These are phyloP conservation scores for Zonotrichia albicollis DNA, from an alignment of 2,797 vertebrate genomes.

Conservation along the genomic window DNA sequence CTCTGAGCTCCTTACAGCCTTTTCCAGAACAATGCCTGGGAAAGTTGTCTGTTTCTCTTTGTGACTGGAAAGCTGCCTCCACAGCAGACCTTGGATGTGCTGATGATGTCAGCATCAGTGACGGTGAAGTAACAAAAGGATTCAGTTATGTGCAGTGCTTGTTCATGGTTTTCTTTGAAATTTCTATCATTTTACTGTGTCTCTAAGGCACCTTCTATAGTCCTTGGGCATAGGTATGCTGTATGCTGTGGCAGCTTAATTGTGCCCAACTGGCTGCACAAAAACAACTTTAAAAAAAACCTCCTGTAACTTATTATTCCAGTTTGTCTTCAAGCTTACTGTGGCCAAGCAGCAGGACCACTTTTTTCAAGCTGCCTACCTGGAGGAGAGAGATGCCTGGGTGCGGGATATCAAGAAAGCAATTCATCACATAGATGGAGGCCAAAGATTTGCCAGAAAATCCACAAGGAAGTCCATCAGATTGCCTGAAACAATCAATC, in stretches of 20 bases:
- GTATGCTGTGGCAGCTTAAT: neutral
- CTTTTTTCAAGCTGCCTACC: constrained; percentile 91
- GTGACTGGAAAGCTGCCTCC: neutral
- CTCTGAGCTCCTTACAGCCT: neutral
- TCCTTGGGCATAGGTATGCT: neutral
- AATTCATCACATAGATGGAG: constrained; percentile 83
- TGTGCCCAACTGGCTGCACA: neutral
- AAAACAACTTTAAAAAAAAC: neutral
- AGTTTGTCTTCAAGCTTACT: constrained; percentile 93
- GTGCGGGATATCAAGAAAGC: constrained; percentile 90
- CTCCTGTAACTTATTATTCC: constrained; percentile 18
- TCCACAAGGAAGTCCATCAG: constrained; percentile 92
- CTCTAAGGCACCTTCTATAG: neutral
- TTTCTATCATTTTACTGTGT: neutral
- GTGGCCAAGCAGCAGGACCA: constrained; percentile 91
- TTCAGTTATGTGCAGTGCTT: neutral
- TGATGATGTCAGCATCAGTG: neutral
- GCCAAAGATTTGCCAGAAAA: constrained; percentile 90
- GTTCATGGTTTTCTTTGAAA: neutral
- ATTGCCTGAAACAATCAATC: constrained; percentile 87
- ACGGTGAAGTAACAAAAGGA: neutral
- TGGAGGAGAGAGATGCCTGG: constrained; percentile 94
- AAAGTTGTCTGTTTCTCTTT: neutral
- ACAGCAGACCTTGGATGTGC: neutral
- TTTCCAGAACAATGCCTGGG: neutral